Percentiles rank a stretch among this genome's conserved stretches.
phyloP scores from a whole-genome alignment of 2,888 invertebrate genomes.

The Cosmia pyralina region DNA sequence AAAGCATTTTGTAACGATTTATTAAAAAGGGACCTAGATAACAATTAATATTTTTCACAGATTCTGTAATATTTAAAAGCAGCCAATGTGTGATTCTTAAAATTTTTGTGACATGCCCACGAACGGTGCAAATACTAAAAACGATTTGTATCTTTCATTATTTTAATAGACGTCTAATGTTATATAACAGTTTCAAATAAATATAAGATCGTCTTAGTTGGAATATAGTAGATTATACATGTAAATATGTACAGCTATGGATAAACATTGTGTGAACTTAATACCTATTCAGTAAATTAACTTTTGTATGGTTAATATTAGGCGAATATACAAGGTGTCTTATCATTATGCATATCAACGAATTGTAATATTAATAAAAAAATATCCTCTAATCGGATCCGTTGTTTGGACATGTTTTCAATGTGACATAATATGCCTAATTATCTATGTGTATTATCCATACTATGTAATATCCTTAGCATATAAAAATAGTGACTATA shows the following conservation, averaged over 20 bases:
- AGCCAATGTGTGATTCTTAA: constrained; percentile 29
- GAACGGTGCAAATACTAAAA: constrained; percentile 44
- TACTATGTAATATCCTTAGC: constrained; percentile 49
- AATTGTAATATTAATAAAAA: constrained; percentile 80
- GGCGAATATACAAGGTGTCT: constrained; percentile 89
- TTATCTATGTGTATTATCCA: constrained; percentile 56
- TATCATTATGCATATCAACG: constrained; percentile 90
- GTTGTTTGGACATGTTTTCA: constrained; percentile 66
- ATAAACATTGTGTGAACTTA: constrained; percentile 71
- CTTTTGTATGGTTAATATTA: constrained; percentile 84
- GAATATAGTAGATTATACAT: constrained; percentile 63
- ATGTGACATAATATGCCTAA: constrained; percentile 63
- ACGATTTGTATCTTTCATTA: constrained; percentile 44
- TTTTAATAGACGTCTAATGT: constrained; percentile 46
- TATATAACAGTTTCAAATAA: constrained; percentile 51
- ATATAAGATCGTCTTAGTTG: constrained; percentile 59
- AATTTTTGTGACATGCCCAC: constrained; percentile 43
- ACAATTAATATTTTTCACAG: constrained; percentile 17
- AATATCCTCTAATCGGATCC: constrained; percentile 64
- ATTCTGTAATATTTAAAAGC: constrained; percentile 8
- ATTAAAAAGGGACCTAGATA: constrained; percentile 43
- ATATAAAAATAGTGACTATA: constrained; percentile 40
- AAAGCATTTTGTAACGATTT: constrained; percentile 49
- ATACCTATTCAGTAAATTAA: constrained; percentile 69
- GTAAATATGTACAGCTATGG: constrained; percentile 86